Base-by-base conservation (phyloP, 2,797 vertebrate species). In the Nannoperca obscura region DNA sequence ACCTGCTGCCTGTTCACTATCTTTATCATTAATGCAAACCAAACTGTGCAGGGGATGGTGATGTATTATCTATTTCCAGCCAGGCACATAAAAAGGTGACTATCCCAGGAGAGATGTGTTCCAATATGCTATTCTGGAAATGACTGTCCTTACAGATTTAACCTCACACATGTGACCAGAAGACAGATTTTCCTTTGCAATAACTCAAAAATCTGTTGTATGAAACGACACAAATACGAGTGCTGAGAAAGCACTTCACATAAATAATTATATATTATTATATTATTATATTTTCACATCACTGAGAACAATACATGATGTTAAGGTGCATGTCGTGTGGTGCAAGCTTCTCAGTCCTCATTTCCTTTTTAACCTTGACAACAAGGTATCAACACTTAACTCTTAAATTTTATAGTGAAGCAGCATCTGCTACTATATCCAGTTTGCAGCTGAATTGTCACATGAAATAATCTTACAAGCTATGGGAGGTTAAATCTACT, bases 11-110 rank as follows among this genome's bases (percentile, higher is more conserved):
- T 15, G 34, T 53, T 54, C 73, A 70, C 69, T 76, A 11, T 30
- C 44, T 76, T 53, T 22, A 82, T 80, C 58, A 83, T 81, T 80
- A 80, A 78, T 78, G 86, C 44, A 78, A 44, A 74, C 49, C 62
- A 62, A 67, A 64, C 58, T 44, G 52, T 34, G 44, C n/a, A 71
- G 52, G 27, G 36, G 38, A 59, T 57, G 44, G 64, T 55, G 50
- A 75, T 64, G 27, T 22, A 30, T 79, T 44, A 64, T 65, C 63
- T 34, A 62, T 71, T 76, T 74, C 49, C 22, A 36, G 70, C 13
- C 19, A 44, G 20, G 68, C 20, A 58, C 22, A 53, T 20, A 24
- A 54, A 74, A 61, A 71, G 47, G 44, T 50, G 40, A 36, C 20
- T 9, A 57, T 46, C 8, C n/a, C 34, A 50, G 24, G 24, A 64